Evolutionary conservation across 2,797 vertebrate genomes (phyloP).

Genomic region (Psittacula derbiana): DNA sequence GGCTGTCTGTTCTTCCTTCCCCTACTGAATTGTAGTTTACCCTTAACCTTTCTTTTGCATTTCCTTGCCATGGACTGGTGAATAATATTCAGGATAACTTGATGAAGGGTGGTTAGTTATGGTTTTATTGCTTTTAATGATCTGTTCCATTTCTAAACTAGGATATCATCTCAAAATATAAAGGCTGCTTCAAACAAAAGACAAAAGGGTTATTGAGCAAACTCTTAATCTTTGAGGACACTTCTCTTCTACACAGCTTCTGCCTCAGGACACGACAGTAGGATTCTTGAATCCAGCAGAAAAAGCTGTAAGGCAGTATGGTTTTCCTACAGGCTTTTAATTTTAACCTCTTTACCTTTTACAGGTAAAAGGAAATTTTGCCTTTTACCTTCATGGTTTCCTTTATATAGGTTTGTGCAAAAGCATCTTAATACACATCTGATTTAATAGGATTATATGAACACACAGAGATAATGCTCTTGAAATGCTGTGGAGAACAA

Average conservation of each 20-base stretch:
- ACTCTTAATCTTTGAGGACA: background rate
- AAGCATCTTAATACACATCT: background rate
- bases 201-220: background rate
- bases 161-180: background rate
- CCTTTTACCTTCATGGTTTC: background rate
- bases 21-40: background rate
- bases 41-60: background rate
- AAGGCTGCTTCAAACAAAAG: background rate
- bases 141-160: background rate
- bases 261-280: background rate
- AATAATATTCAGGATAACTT: background rate
- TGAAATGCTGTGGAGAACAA: background rate
- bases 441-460: background rate
- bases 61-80: background rate
- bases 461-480: background rate
- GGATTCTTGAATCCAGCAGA: background rate
- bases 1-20: background rate
- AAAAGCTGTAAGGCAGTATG: background rate
- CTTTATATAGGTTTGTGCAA: background rate
- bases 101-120: background rate
- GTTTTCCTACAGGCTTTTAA: background rate
- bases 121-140: background rate
- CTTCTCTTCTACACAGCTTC: background rate
- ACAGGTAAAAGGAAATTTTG: background rate
- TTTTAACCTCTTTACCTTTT: background rate